phyloP scores from a whole-genome alignment of 2,113 vertebrate genomes.

The Camarhynchus parvulus region DNA sequence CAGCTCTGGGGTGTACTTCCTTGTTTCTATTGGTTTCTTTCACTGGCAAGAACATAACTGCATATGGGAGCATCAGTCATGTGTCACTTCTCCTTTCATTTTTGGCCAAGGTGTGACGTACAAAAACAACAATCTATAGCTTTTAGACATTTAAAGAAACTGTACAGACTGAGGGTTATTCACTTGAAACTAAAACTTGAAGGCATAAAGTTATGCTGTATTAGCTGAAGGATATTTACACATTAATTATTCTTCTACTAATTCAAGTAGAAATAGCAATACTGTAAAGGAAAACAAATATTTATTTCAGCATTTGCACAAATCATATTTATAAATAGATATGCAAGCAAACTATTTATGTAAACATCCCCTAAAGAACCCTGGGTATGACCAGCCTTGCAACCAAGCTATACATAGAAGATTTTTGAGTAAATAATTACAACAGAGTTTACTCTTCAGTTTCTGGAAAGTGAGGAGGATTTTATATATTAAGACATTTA shows the following conservation, averaged over 20 bases:
- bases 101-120: constrained; percentile 49
- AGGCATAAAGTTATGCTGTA: constrained; percentile 34
- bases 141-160: constrained; percentile 52
- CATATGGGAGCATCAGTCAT: constrained; percentile 63
- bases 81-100: constrained; percentile 47
- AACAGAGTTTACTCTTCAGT: not conserved
- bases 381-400: not conserved
- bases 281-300: not conserved
- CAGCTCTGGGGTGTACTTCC: constrained; percentile 38
- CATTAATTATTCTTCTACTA: constrained; percentile 53
- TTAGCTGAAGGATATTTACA: constrained; percentile 59
- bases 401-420: not conserved
- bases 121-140: constrained; percentile 44
- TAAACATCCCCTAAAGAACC: constrained; percentile 32
- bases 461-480: not conserved
- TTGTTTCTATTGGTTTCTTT: constrained; percentile 62
- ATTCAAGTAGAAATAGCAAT: constrained; percentile 29
- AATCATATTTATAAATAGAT: constrained; percentile 26
- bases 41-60: constrained; percentile 53
- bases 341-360: constrained; percentile 41
- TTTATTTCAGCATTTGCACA: not conserved
- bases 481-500: not conserved
- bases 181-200: constrained; percentile 44
- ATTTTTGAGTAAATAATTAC: not conserved
- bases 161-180: constrained; percentile 7